Evolutionary conservation across 2,113 vertebrate genomes (phyloP), one percentile per base, ranked within the genome.

Genomic region (Podarcis raffonei): DNA sequence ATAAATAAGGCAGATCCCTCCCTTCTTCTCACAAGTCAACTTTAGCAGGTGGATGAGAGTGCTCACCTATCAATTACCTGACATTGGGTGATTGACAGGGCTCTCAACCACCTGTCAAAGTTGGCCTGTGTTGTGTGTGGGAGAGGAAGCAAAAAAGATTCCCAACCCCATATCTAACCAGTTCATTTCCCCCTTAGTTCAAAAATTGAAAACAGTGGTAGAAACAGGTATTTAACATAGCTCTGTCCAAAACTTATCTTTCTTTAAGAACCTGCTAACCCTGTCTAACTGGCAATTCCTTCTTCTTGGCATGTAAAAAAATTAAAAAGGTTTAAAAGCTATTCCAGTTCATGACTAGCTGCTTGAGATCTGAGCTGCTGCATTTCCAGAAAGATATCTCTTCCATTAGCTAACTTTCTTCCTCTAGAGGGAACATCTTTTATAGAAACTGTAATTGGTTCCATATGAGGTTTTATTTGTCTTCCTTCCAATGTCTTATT

Each of bases 361-460:
- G 79, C 79, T 85, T 91, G 27, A 85, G 48, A 89, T 90, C 86
- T 37, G 68, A 66, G 13, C 27, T 81, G 23, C 37, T 75, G 23
- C 9, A 65, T 85, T 62, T 79, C 83, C 37, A 69, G 0, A 0
- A 0, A 1, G 85, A 81, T 1, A n/a, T 65, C 59, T 89, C 62
- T 32, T 42, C 86, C 32, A 25, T 89, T 83, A 20, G 66, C 1
- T 23, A 62, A 37, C 13, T 81, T 66, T 81, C 76, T 48, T 74
- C n/a, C 77, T 81, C 68, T 65, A 25, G 77, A 89, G 77, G 57
- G 77, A 89, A 89, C 69, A 86, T 81, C 77, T 39, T 86, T 81
- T 85, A 66, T 18, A 80, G n/a, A 76, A 88, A n/a, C 20, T 22
- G 32, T 89, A 89, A 89, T 89, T 89, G 62, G 81, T 83, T 89